Evolutionary conservation across 1,140 invertebrate species (phyloP).

Genomic region (Drosophila ananassae): DNA sequence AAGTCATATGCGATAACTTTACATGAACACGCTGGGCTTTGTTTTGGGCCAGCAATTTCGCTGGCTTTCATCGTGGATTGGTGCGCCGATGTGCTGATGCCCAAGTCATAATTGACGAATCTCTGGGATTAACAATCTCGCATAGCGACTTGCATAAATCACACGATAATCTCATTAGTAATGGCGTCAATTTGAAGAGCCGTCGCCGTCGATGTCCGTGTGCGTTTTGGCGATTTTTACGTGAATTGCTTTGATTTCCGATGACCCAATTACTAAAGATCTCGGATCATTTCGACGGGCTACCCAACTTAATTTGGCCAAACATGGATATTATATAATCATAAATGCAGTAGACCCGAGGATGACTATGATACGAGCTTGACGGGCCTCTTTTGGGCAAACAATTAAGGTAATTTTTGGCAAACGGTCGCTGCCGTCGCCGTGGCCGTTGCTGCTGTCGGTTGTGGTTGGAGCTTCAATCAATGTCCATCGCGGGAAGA

Average conservation of each 20-base stretch:
- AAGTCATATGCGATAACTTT: slow-evolving; percentile 52
- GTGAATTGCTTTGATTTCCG: slow-evolving; percentile 42
- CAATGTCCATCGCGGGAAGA: slow-evolving; percentile 59
- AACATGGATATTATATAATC: slow-evolving; percentile 14
- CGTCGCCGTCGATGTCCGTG: background rate
- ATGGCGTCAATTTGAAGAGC: slow-evolving; percentile 57
- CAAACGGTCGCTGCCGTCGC: slow-evolving; percentile 18
- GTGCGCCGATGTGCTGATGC: background rate
- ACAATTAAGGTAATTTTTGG: slow-evolving; percentile 53
- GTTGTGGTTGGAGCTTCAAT: slow-evolving; percentile 34
- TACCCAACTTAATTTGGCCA: slow-evolving; percentile 54
- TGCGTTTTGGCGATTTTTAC: slow-evolving; percentile 7
- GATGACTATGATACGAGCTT: slow-evolving; percentile 27
- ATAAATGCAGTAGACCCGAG: background rate
- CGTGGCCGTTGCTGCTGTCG: slow-evolving; percentile 1
- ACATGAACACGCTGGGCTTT: slow-evolving; percentile 21
- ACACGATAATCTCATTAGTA: slow-evolving; percentile 62
- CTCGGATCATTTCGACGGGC: slow-evolving; percentile 48
- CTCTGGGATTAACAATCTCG: slow-evolving; percentile 32
- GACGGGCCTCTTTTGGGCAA: slow-evolving; percentile 20
- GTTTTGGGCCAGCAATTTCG: slow-evolving; percentile 44
- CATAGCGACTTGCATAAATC: slow-evolving; percentile 58
- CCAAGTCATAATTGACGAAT: slow-evolving; percentile 21
- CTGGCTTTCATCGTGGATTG: slow-evolving; percentile 28
- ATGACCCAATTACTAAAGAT: slow-evolving; percentile 62